A percentile compares a stretch with the other conserved stretches of the same genome.
These are phyloP conservation scores for Empis livida DNA, from an alignment of 2,888 invertebrate genomes.

Conservation along the genomic window DNA sequence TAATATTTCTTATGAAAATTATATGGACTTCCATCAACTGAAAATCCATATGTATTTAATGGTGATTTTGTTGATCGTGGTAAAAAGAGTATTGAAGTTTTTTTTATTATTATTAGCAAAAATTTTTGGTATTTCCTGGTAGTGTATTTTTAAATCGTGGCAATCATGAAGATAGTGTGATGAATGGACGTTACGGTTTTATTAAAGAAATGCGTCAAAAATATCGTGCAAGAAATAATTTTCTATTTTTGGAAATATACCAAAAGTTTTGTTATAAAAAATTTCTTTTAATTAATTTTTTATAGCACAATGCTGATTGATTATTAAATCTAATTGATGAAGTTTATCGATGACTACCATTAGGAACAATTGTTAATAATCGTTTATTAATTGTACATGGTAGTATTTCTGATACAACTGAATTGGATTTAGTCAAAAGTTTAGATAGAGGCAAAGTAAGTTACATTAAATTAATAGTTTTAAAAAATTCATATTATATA, in stretches of 20 bases:
- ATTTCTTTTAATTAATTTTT: too few species aligned
- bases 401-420: slow-evolving; percentile 80
- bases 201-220: slow-evolving; percentile 82
- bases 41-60: slow-evolving; percentile 90
- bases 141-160: slow-evolving; percentile 82
- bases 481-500: too few species aligned
- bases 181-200: slow-evolving; percentile 91
- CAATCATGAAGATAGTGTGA: slow-evolving; percentile 90
- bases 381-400: slow-evolving; percentile 85
- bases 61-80: slow-evolving; percentile 94
- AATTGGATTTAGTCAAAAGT: slow-evolving; percentile 64
- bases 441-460: slow-evolving; percentile 74
- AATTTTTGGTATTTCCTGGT: slow-evolving; percentile 70
- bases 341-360: slow-evolving; percentile 83
- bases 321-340: slow-evolving; percentile 73
- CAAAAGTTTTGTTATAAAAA: too few species aligned
- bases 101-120: slow-evolving; percentile 62
- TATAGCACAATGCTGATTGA: slow-evolving; percentile 61
- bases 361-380: slow-evolving; percentile 82
- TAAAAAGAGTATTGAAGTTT: slow-evolving; percentile 75
- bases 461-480: too few species aligned
- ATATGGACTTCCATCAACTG: slow-evolving; percentile 80
- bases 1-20: slow-evolving; percentile 51
- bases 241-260: too few species aligned
- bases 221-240: slow-evolving; percentile 67